These are phyloP conservation scores for Acanthosepion esculentum DNA, from an alignment of 2,888 invertebrate genomes.

Conservation along the genomic window DNA sequence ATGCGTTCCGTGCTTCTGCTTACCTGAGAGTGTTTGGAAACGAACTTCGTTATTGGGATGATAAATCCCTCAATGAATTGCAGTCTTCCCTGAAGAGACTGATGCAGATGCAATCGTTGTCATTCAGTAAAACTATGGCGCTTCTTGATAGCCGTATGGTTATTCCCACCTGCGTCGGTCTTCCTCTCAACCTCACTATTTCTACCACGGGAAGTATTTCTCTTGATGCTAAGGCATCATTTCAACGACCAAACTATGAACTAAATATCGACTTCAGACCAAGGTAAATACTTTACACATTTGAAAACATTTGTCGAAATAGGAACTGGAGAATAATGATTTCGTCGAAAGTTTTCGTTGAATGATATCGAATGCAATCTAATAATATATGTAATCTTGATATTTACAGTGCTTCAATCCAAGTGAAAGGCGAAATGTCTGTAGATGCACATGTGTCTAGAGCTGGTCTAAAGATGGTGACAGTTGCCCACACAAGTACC, in stretches of 20 bases:
- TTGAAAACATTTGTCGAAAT: not conserved
- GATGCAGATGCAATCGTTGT: not conserved
- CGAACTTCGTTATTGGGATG: slow-evolving; percentile 78
- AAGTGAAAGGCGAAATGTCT: slow-evolving; percentile 88
- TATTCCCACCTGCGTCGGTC: slow-evolving; percentile 87
- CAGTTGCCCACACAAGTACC: slow-evolving; percentile 89
- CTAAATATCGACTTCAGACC: slow-evolving; percentile 88
- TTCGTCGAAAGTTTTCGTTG: not conserved
- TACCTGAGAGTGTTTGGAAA: slow-evolving; percentile 92
- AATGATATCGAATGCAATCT: too few species aligned
- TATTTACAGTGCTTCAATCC: slow-evolving; percentile 84
- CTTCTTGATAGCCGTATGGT: slow-evolving; percentile 92
- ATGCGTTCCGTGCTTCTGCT: slow-evolving; percentile 76
- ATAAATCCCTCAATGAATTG: not conserved
- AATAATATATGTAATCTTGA: not conserved
- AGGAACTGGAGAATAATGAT: not conserved
- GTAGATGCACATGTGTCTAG: slow-evolving; percentile 87
- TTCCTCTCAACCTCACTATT: slow-evolving; percentile 89
- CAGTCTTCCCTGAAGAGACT: not conserved
- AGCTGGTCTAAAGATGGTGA: slow-evolving; percentile 87
- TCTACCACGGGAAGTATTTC: slow-evolving; percentile 91
- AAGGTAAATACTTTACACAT: slow-evolving; percentile 77
- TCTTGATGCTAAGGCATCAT: slow-evolving; percentile 85
- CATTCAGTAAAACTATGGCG: slow-evolving; percentile 81
- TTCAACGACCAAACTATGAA: slow-evolving; percentile 79